phyloP scores from a whole-genome alignment of 2,113 vertebrate genomes.

The Carassius gibelio region DNA sequence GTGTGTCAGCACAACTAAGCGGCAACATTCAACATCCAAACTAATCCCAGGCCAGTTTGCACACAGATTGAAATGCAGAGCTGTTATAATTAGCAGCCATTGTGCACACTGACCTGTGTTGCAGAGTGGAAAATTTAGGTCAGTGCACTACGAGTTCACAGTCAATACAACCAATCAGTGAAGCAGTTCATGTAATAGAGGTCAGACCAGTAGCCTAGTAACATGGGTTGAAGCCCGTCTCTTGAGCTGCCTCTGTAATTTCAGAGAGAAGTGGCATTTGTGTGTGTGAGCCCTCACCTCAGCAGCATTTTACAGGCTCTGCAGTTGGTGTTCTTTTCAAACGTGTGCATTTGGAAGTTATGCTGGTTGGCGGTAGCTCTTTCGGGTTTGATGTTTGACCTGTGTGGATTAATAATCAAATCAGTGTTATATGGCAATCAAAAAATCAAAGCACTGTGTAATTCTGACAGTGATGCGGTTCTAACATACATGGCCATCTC shows the following conservation, averaged over 20 bases:
- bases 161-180: conserved; percentile 63
- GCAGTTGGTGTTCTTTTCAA: conserved; percentile 95
- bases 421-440: background rate
- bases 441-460: background rate
- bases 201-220: conserved; percentile 60
- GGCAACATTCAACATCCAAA: conserved; percentile 12
- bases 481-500: conserved; percentile 96
- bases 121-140: conserved; percentile 67
- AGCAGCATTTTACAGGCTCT: conserved; percentile 94
- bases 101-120: conserved; percentile 46
- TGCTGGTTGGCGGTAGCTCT: conserved; percentile 95
- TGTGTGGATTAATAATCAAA: conserved; percentile 58
- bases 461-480: background rate
- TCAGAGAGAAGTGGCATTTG: background rate
- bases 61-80: conserved; percentile 48
- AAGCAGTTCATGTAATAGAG: conserved; percentile 60
- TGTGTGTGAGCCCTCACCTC: conserved; percentile 76
- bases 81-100: conserved; percentile 67
- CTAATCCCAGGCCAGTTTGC: background rate
- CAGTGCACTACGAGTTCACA: conserved; percentile 61
- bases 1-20: background rate
- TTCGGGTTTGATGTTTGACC: conserved; percentile 98
- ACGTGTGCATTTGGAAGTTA: conserved; percentile 97
- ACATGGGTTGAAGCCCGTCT: conserved; percentile 30
- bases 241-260: background rate